These are phyloP conservation scores for Chironomus tentans DNA, from an alignment of 2,888 invertebrate species.

Conservation along the genomic window DNA sequence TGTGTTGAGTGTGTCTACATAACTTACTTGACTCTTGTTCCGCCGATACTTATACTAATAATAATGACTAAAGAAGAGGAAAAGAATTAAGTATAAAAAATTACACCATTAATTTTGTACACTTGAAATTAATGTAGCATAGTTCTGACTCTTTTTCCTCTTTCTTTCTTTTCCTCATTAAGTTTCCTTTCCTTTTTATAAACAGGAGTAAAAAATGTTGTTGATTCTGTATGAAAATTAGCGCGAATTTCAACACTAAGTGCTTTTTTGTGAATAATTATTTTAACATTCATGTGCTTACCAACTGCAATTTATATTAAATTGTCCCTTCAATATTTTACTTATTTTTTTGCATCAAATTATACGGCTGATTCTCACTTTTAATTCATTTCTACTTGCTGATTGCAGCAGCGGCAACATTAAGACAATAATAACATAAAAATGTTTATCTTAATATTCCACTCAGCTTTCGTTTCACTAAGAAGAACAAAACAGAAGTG, in stretches of 20 bases:
- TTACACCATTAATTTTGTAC: constrained; percentile 10
- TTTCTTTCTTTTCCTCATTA: not conserved
- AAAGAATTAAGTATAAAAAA: constrained; percentile 8
- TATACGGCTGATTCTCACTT: too few relatives aligned
- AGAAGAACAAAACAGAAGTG: not conserved
- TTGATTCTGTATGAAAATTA: not conserved
- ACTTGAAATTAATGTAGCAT: not conserved
- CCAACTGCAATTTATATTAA: too few relatives aligned
- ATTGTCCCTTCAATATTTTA: too few relatives aligned
- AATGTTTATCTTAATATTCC: not conserved
- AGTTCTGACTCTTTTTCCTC: not conserved
- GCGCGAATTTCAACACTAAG: not conserved
- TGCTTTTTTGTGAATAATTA: too few relatives aligned
- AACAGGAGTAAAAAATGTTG: not conserved
- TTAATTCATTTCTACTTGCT: too few relatives aligned
- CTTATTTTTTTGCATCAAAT: too few relatives aligned
- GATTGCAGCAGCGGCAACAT: too few relatives aligned
- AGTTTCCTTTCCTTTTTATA: not conserved
- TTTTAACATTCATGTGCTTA: too few relatives aligned
- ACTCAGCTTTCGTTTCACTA: not conserved
- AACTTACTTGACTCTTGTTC: not conserved
- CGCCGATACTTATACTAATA: not conserved
- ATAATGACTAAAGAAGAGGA: not conserved
- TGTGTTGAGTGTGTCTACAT: not conserved
- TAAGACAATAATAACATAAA: not conserved